Evolutionary conservation across 2,888 invertebrate species (phyloP).

Genomic region (Drosophila formosana): DNA sequence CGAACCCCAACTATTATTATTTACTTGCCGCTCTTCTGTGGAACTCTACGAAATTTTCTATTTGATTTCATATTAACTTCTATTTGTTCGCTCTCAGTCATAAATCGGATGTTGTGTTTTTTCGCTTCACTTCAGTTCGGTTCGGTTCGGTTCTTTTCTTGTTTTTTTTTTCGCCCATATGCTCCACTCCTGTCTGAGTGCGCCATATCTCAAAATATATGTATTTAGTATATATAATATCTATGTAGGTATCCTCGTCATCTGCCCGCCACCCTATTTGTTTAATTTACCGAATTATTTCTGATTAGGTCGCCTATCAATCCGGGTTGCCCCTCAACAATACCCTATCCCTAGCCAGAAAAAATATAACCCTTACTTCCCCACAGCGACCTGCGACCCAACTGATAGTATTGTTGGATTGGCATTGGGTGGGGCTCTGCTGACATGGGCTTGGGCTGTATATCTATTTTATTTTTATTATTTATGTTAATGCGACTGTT

Average conservation of each 20-base stretch:
- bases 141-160: background rate
- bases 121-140: background rate
- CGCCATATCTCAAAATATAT: constrained; percentile 20
- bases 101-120: constrained; percentile 49
- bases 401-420: constrained; percentile 25
- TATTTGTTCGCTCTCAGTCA: constrained; percentile 58
- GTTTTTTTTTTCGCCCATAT: constrained; percentile 58
- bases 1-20: constrained; percentile 21
- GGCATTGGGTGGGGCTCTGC: constrained; percentile 38
- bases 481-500: constrained; percentile 21
- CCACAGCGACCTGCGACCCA: constrained; percentile 28
- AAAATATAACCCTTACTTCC: constrained; percentile 22
- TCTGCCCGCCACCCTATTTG: constrained; percentile 52
- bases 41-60: constrained; percentile 60
- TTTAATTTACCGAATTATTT: constrained; percentile 77
- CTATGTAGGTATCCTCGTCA: constrained; percentile 35
- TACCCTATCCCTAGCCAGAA: constrained; percentile 2
- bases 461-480: background rate
- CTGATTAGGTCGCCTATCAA: constrained; percentile 62
- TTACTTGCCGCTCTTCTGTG: constrained; percentile 32
- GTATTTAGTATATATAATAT: constrained; percentile 1
- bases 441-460: constrained; percentile 22
- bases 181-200: constrained; percentile 27
- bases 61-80: constrained; percentile 66
- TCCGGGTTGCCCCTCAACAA: constrained; percentile 14